Base-by-base conservation (phyloP, 2,113 vertebrate genomes). In the Crotalus horridus region DNA sequence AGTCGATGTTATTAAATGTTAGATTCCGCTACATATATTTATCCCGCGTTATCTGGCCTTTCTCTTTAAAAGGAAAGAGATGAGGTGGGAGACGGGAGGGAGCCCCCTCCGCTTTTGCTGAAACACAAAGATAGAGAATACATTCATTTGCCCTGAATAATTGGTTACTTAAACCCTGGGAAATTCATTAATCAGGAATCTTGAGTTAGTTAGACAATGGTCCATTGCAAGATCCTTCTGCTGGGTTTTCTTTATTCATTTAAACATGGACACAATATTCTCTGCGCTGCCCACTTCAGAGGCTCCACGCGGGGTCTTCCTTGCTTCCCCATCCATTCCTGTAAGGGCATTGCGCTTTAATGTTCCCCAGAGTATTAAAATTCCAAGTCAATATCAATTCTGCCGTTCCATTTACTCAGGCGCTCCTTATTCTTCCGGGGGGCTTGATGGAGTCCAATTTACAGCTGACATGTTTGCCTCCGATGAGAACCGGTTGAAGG, bases 221-320 rank as follows among this genome's bases (percentile, higher is more conserved):
- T 13, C 90, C 33, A 11, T 6, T 0, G 53, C 74, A 21, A 2
- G 7, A 43, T 3, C 17, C 74, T 81, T 81, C 1, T 4, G 33
- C 17, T 81, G 33, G 1, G 1, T 81, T 43, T 39, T 43, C 33
- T 81, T 81, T 81, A 21, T 81, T 39, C 20, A 39, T 81, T 43
- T 81, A 21, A 21, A 39, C 69, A 3, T 0, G 17, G 15, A 7
- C 17, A 8, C 33, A 3, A 39, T 39, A 81, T 6, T 81, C 13
- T 8, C n/a, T 3, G 20, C 1, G 33, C 33, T 81, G 74, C 33
- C 74, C 74, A 9, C 15, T 81, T 43, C 81, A 69, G 90, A 6
- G 0, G 91, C 87, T 74, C 64, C 94, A 69, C 89, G 94, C 21
- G 21, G 54, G 58, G 91, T 95, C 39, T 64, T 94, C 93, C 94